Evolutionary conservation across 2,113 vertebrate genomes (phyloP).

Genomic region (Pogonocichla stellata): DNA sequence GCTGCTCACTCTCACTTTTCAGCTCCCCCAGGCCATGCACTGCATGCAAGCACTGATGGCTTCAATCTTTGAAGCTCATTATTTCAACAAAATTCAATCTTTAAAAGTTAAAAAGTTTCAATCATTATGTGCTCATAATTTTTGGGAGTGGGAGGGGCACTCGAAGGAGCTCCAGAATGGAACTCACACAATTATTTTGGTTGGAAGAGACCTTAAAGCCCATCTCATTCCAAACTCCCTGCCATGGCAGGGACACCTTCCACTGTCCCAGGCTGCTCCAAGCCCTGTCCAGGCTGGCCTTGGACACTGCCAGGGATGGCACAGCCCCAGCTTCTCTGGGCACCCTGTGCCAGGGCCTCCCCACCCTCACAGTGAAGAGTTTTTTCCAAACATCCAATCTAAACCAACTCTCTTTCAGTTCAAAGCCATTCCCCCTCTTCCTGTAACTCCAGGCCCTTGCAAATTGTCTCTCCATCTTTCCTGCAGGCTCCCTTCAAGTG

Average conservation of each 20-base stretch:
- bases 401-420: not conserved
- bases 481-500: not conserved
- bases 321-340: not conserved
- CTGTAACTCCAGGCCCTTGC: not conserved
- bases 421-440: not conserved
- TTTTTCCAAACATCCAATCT: not conserved
- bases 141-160: not conserved
- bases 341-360: not conserved
- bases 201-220: not conserved
- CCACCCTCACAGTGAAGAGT: not conserved
- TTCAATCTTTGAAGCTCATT: not conserved
- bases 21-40: not conserved
- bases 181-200: not conserved
- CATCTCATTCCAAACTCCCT: rapidly evolving
- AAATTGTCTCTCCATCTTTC: not conserved
- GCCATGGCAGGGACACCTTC: not conserved
- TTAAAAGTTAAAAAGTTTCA: not conserved
- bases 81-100: no score
- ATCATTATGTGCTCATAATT: not conserved
- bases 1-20: not conserved
- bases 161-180: not conserved
- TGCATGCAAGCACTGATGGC: not conserved
- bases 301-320: not conserved
- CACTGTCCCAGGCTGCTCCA: rapidly evolving
- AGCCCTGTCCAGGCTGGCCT: rapidly evolving